Evolutionary conservation across 2,888 invertebrate species (phyloP).

Genomic region (Geotrupes spiniger): DNA sequence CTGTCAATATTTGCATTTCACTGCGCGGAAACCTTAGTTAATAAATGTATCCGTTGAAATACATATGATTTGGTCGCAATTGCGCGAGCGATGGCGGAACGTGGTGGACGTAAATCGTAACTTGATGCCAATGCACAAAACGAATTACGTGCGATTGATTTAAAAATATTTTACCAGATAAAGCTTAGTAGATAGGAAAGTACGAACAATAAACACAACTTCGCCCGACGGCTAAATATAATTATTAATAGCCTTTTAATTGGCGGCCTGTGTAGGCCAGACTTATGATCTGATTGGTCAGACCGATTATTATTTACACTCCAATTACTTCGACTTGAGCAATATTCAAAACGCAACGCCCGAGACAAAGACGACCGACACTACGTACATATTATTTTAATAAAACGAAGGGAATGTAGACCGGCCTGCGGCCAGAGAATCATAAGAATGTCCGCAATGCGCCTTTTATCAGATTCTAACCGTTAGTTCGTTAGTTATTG

Average conservation of each 20-base stretch:
- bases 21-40: too few relatives aligned
- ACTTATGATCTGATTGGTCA: constrained; percentile 33
- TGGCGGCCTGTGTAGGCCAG: constrained; percentile 30
- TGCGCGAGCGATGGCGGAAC: neutral
- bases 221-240: constrained; percentile 19
- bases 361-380: constrained; percentile 18
- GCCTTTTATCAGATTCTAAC: constrained; percentile 44
- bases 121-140: neutral
- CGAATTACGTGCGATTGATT: constrained; percentile 2
- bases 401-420: constrained; percentile 31
- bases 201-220: constrained; percentile 7
- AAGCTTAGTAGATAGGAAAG: constrained; percentile 2
- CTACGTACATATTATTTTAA: constrained; percentile 20
- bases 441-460: constrained; percentile 41
- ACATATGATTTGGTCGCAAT: neutral
- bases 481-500: constrained; percentile 45
- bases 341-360: constrained; percentile 17
- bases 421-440: constrained; percentile 31
- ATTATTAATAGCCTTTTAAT: constrained; percentile 35
- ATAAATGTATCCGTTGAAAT: neutral
- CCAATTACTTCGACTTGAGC: constrained; percentile 32
- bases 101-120: too few relatives aligned
- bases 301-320: constrained; percentile 36
- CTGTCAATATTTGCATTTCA: too few relatives aligned
- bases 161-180: constrained; percentile 4